Conservation (phyloP, 2,797 vertebrate genomes). For the Spinibarbus caldwelli region DNA sequence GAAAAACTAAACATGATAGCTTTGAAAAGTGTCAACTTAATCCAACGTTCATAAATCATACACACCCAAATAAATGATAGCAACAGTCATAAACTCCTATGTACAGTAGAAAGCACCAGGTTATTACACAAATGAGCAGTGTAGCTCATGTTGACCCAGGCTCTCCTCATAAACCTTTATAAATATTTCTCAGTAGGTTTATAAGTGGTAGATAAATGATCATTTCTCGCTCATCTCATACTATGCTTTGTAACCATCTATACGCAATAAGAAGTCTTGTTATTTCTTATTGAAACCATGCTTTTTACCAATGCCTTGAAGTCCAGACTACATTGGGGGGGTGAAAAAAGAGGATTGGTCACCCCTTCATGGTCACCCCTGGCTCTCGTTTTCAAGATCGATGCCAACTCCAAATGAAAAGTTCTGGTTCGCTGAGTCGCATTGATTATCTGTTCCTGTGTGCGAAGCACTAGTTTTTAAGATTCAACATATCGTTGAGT, state of each 20-base stretch:
- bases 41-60: conserved; percentile 50
- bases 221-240: conserved; percentile 26
- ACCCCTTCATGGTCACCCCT: conserved; percentile 16
- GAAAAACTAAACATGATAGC: conserved; percentile 65
- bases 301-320: conserved; percentile 59
- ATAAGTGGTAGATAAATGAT: conserved; percentile 25
- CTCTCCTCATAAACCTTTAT: conserved; percentile 47
- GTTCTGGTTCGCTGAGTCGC: conserved; percentile 41
- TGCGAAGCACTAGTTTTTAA: conserved; percentile 1
- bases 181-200: conserved; percentile 38
- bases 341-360: background rate
- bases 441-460: conserved; percentile 25
- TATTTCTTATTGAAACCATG: conserved; percentile 70
- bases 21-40: conserved; percentile 61
- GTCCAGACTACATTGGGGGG: conserved; percentile 45
- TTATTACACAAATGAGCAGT: conserved; percentile 44
- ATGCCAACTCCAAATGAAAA: conserved; percentile 10
- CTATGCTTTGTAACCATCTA: conserved; percentile 36
- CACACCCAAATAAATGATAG: conserved; percentile 44
- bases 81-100: conserved; percentile 52
- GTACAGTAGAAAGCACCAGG: conserved; percentile 57
- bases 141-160: conserved; percentile 39
- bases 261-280: conserved; percentile 63
- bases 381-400: background rate
- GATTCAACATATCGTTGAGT: conserved; percentile 20